Evolutionary conservation across 1,140 invertebrate genomes (phyloP).

Genomic region (Procambarus virginalis): DNA sequence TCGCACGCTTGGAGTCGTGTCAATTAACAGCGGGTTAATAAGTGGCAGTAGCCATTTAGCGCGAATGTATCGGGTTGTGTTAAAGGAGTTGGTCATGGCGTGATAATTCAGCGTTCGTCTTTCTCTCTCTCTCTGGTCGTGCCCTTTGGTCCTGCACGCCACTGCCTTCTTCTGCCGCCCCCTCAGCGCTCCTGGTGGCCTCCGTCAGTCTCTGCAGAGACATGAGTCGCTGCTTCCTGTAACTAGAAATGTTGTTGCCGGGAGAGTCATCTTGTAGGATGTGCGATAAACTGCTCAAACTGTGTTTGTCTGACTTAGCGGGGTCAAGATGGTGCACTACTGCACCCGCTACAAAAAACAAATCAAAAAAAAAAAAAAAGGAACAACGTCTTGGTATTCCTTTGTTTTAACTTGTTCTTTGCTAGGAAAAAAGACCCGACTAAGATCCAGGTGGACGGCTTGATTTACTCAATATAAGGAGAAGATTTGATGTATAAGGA

Average conservation of each 20-base stretch:
- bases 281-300: no score
- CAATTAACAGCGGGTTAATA: not conserved
- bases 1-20: not conserved
- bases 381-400: not conserved
- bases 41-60: not conserved
- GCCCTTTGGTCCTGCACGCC: conserved; percentile 23
- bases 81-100: not conserved
- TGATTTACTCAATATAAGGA: not conserved
- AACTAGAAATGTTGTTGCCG: no score
- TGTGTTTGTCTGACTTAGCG: conserved; percentile 1
- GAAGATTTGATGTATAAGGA: not conserved
- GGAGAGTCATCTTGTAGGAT: no score
- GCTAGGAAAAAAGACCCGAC: not conserved
- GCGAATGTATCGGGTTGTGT: not conserved
- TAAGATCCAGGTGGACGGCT: not conserved
- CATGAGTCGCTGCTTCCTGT: not conserved
- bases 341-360: not conserved
- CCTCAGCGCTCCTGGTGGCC: not conserved
- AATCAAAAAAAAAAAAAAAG: no score
- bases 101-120: not conserved
- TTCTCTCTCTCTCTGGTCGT: conserved; percentile 8
- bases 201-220: not conserved
- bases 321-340: not conserved
- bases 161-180: not conserved
- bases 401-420: conserved; percentile 38